Base-by-base conservation (phyloP, 2,797 vertebrate genomes). In the Todus mexicanus region DNA sequence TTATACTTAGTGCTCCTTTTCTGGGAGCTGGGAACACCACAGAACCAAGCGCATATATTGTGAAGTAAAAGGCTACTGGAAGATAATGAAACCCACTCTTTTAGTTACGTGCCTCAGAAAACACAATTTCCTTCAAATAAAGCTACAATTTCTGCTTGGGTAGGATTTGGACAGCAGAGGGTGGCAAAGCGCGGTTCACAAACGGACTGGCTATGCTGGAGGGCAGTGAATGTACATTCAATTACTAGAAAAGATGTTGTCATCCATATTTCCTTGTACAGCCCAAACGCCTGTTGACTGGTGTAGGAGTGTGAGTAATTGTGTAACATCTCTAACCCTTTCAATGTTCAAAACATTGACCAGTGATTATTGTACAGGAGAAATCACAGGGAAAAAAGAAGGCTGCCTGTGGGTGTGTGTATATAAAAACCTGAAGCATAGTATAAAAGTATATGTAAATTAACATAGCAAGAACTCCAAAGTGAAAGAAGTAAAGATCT, bases 371-470 rank as follows among this genome's bases (percentile, higher is more conserved):
- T 45, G 60, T 73, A 56, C 60, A 57, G 5, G 22, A 82, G 35
- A 75, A 43, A 74, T 18, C 0, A 0, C 59, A 10, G 0, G 7
- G 15, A 47, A 42, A 48, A 43, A 38, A 37, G 25, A 43, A 27
- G 3, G 11, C 45, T 50, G 2, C n/a, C n/a, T 0, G 1, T 13
- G 8, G 19, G 1, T 27, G 20, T 9, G 22, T 7, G 5, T 45
- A 8, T 37, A 43, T 72, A 60, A 79, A 63, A 33, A 18, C 5
- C 2, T 63, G 45, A 40, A 70, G n/a, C 1, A 1, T 33, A 42
- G 66, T 26, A 57, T 37, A 22, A 60, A 59, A 4, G 1, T 70
- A 7, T 26, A 21, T 10, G 11, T 23, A 64, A 83, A 9, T 48
- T 40, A 86, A 33, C 35, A 26, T 16, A 61, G 64, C 17, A 19